A percentile compares a stretch with the other conserved stretches of the same genome.
These are phyloP conservation scores for Corynorhinus townsendii DNA, from an alignment of 2,113 vertebrate genomes.

Conservation along the genomic window DNA sequence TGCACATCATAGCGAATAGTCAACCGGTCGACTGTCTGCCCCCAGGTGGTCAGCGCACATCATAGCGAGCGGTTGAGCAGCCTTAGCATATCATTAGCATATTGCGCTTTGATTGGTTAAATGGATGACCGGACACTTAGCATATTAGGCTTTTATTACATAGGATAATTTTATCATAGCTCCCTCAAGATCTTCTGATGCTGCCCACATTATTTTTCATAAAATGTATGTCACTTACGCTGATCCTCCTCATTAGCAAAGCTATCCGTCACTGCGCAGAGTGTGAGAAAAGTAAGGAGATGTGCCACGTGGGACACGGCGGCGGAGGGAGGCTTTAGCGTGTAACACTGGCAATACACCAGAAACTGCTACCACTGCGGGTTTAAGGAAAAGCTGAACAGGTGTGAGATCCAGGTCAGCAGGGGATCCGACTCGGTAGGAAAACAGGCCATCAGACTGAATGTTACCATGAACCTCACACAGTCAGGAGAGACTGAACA, in stretches of 20 bases:
- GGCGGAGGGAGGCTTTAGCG: background rate
- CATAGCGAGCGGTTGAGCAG: too few relatives aligned
- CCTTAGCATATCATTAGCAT: too few relatives aligned
- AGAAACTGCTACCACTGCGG: background rate
- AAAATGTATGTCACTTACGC: background rate
- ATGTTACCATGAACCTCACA: background rate
- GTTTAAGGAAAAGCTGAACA: background rate
- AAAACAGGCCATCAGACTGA: background rate
- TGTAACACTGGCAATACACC: background rate
- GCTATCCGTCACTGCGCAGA: background rate
- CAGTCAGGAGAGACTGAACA: background rate
- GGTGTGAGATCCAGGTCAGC: background rate
- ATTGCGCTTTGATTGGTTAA: too few relatives aligned
- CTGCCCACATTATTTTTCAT: background rate
- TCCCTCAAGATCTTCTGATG: background rate
- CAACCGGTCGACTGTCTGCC: too few relatives aligned
- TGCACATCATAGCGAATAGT: too few relatives aligned
- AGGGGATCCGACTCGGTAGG: background rate
- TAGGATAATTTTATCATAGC: background rate
- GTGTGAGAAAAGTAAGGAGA: background rate
- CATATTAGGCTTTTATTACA: too few relatives aligned
- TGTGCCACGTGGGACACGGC: background rate
- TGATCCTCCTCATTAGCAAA: background rate
- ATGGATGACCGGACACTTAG: too few relatives aligned
- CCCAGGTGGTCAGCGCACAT: too few relatives aligned